Evolutionary conservation across 2,113 vertebrate genomes (phyloP).

Genomic region (Perca flavescens): DNA sequence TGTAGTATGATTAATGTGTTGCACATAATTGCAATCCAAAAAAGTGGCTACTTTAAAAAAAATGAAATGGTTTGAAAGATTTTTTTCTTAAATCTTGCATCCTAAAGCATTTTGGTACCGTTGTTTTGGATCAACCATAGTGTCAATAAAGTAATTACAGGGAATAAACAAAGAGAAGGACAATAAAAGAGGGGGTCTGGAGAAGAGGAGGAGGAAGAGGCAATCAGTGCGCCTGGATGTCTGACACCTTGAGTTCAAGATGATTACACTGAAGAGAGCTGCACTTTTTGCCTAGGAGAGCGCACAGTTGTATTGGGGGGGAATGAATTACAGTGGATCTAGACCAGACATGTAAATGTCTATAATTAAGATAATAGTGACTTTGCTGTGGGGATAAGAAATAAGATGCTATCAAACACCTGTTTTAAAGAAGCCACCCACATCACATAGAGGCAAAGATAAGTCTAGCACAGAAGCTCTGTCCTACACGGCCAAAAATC

Average conservation of each 20-base stretch:
- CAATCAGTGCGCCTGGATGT: conserved; percentile 62
- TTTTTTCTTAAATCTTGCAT: too few relatives aligned
- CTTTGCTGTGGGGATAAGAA: conserved; percentile 51
- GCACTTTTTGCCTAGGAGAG: conserved; percentile 24
- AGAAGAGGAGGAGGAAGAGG: conserved; percentile 2
- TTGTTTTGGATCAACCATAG: background rate
- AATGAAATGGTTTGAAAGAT: background rate
- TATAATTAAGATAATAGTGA: conserved; percentile 79
- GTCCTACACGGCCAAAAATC: background rate
- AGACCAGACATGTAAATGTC: conserved; percentile 74
- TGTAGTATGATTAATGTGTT: background rate
- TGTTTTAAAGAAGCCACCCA: conserved; percentile 66
- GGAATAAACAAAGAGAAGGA: background rate
- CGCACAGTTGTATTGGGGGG: background rate
- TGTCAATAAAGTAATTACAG: conserved; percentile 6
- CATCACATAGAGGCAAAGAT: conserved; percentile 39
- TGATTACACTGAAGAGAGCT: conserved; percentile 50
- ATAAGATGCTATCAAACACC: conserved; percentile 64
- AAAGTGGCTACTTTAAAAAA: too few relatives aligned
- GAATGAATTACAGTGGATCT: conserved; percentile 53
- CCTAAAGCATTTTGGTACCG: background rate
- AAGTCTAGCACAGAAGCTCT: conserved; percentile 5
- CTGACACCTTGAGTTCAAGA: conserved; percentile 69
- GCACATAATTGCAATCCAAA: background rate
- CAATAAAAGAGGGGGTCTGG: background rate